Percentiles rank a stretch among this genome's conserved stretches.
These are phyloP conservation scores for Oreonectes daqikongensis DNA, from an alignment of 2,797 vertebrate species.

Conservation along the genomic window DNA sequence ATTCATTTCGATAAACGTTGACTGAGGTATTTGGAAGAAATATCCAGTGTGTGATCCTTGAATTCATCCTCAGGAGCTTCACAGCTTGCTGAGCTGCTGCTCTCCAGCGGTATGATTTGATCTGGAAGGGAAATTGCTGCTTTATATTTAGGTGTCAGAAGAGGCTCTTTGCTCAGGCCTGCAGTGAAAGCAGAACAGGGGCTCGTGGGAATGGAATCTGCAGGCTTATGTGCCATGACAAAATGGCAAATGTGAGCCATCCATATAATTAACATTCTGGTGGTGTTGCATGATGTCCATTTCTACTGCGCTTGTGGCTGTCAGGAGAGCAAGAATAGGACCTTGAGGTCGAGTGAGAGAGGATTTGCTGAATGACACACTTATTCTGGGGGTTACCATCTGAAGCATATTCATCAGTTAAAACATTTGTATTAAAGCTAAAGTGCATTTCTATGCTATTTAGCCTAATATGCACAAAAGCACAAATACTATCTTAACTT, in stretches of 20 bases:
- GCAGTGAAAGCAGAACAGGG: conserved; percentile 7
- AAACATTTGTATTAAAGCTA: neutral
- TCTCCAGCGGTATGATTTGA: conserved; percentile 18
- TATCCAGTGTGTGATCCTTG: conserved; percentile 46
- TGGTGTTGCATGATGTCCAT: conserved; percentile 35
- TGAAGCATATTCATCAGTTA: conserved; percentile 6
- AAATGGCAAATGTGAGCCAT: conserved; percentile 41
- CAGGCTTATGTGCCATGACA: conserved; percentile 35
- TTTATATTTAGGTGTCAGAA: conserved; percentile 18
- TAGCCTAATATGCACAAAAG: neutral
- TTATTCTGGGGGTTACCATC: neutral
- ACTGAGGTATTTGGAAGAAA: conserved; percentile 57
- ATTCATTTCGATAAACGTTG: conserved; percentile 50
- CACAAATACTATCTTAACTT: no score
- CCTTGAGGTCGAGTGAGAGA: neutral
- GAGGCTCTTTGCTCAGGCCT: neutral
- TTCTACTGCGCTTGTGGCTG: conserved; percentile 35
- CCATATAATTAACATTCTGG: conserved; percentile 50
- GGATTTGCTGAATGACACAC: conserved; percentile 3
- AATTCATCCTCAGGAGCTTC: conserved; percentile 7
- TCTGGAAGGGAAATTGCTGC: conserved; percentile 3
- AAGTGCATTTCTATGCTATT: neutral
- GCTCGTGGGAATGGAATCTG: conserved; percentile 8
- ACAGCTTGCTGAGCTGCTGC: neutral
- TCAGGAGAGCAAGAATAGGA: conserved; percentile 36